Evolutionary conservation across 2,888 invertebrate species (phyloP), one percentile per base, ranked within the genome.

Genomic region (Microplitis manilae): DNA sequence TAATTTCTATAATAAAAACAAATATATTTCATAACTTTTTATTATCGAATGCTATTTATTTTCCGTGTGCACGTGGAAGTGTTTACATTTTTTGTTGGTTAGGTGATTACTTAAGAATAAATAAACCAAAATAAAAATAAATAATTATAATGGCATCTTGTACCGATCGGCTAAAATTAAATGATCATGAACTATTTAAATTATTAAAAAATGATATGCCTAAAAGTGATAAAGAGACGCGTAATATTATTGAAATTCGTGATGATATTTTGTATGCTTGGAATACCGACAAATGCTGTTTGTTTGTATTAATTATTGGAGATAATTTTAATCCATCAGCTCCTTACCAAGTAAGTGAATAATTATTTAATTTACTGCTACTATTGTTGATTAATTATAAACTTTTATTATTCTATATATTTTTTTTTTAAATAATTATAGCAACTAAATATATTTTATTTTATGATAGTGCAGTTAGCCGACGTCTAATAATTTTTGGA

Each of bases 241-340:
- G 91, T 78, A 94, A 94, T 89, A 91, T 94, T 81, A 87, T 94
- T 40, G 92, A 92, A 83, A 91, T 94, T 74, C 92, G 92, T 78
- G 94, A 94, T 82, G 93, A 94, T 88, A 92, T 94, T 82, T 89
- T 94, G 76, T 95, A 93, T 85, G 91, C 93, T 83, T 95, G 94
- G 95, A 92, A 93, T 86, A 91, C 92, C 1, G 89, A 91, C 76
- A 93, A 94, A 87, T 93, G 92, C 85, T 94, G 93, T 87, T 91
- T 94, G 79, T 90, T 93, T 83, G 91, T 93, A 78, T 89, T 94
- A 80, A 94, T 91, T 91, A 90, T 86, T 87, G 90, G 86, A 84
- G 91, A 85, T 89, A 92, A 86, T 90, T 90, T 85, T 86, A 90
- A 81, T 41, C 91, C 92, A 76, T 91, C 92, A 76, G 90, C 92